A percentile compares a stretch with the other conserved stretches of the same genome.
Conservation (phyloP, 2,888 invertebrate species). For the Eupithecia centaureata region DNA sequence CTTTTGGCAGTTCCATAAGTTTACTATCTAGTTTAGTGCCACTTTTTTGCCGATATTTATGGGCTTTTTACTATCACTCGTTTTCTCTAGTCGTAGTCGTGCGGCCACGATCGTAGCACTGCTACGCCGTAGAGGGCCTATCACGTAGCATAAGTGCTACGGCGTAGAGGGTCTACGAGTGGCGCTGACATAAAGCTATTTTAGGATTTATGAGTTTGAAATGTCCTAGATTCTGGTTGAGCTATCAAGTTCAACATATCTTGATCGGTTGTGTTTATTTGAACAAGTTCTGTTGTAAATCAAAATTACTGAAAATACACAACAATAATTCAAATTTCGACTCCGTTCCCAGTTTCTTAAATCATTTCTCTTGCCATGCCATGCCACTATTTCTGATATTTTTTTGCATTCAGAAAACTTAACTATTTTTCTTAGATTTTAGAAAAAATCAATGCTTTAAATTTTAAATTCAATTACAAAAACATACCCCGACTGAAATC, state of each 20-base stretch:
- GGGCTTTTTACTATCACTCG: constrained; percentile 15
- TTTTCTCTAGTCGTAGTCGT: not conserved
- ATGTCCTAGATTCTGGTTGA: not conserved
- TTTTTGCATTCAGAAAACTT: not conserved
- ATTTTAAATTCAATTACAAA: not conserved
- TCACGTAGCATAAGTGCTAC: not conserved
- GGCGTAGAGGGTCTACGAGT: constrained; percentile 1
- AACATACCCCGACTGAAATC: not conserved
- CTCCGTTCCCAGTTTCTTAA: not conserved
- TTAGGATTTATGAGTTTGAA: not conserved
- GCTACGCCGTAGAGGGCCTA: not conserved
- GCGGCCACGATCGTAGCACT: not conserved
- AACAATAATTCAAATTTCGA: not conserved
- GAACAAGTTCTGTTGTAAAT: not conserved
- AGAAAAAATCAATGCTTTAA: not conserved
- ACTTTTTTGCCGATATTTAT: constrained; percentile 10
- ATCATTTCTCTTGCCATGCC: no score
- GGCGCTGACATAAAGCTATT: not conserved
- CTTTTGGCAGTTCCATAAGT: constrained; percentile 24
- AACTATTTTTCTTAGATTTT: not conserved
- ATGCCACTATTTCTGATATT: no score
- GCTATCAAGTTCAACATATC: not conserved
- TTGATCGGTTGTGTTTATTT: not conserved
- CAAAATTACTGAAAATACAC: not conserved
- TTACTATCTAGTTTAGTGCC: constrained; percentile 13